Base-by-base conservation (phyloP, 92 coral and sea anemone genomes). In the Paramuricea clavata region DNA sequence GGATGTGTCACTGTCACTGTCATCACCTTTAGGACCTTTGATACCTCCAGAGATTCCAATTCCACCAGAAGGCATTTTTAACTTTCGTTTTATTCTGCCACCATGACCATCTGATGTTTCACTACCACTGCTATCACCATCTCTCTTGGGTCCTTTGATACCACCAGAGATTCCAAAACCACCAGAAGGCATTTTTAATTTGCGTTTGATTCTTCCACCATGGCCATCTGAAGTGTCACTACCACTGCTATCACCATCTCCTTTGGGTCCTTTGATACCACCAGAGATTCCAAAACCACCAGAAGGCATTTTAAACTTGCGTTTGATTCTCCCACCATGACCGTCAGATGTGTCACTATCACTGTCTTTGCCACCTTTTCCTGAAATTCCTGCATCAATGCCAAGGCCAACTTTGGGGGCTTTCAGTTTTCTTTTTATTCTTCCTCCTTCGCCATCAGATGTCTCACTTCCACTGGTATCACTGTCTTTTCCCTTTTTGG, bases 181-280 rank as follows among this genome's bases (percentile, higher is more conserved):
- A 47, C 13, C 50, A 35, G 5, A 2, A 72, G 78, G 78, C 54
- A 72, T 15, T 54, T 78, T 78, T 0, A 78, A 21, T 52, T 78
- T 78, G 2, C 83, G 15, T 27, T 78, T 78, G 7, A 78, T 54
- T 54, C 69, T 30, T 52, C 83, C 69, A 23, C 83, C 83, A 54
- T 78, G 42, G 26, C 83, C 82, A 35, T 77, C 82, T 3, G 82
- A 77, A 28, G 82, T 77, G 5, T 77, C 82, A 50, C 82, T 77
- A 1, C 49, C 82, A 35, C 82, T 57, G 49, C 35, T 57, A 7
- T 57, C 83, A 54, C 39, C 70, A 10, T 30, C 36, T 19, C 54
- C 32, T 6, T 50, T 50, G 12, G 42, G 49, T 39, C 49, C 42
- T 71, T 31, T 35, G 49, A 71, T 12, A 11, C 42, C 77, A 27